phyloP scores from a whole-genome alignment of 2,113 vertebrate species.

The Oenanthe oenanthe region DNA sequence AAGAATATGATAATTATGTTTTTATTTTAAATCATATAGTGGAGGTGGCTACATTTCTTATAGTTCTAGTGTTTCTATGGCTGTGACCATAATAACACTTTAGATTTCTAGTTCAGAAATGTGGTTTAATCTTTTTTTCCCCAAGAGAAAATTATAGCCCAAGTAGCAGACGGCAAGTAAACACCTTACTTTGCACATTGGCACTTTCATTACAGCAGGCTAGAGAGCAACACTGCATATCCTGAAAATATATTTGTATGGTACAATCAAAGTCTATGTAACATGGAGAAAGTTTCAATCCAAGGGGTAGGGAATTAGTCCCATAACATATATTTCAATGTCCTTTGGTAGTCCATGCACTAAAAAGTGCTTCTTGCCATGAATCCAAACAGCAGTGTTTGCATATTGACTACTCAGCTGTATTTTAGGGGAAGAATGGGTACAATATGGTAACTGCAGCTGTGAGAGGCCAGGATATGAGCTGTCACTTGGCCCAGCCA shows the following conservation, averaged over 20 bases:
- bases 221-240: not conserved
- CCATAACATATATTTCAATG: not conserved
- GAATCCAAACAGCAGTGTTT: not conserved
- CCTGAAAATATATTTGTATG: not conserved
- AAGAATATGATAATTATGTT: constrained; percentile 30
- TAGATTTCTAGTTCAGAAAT: constrained; percentile 12
- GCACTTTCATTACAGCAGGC: not conserved
- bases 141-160: not conserved
- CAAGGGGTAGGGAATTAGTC: not conserved
- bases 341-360: fast-evolving
- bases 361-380: not conserved
- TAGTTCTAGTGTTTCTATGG: not conserved
- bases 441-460: constrained; percentile 44
- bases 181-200: constrained; percentile 6
- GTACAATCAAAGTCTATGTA: not conserved
- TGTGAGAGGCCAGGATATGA: constrained; percentile 20
- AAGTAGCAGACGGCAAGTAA: not conserved
- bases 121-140: not conserved
- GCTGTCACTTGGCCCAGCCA: constrained; percentile 33
- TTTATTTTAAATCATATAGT: constrained; percentile 41
- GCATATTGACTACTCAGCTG: constrained; percentile 32
- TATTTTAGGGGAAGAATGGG: constrained; percentile 17
- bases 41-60: not conserved
- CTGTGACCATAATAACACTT: constrained; percentile 37
- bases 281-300: not conserved